These are phyloP conservation scores for Pycnonotus jocosus DNA, from an alignment of 2,113 vertebrate species.

Conservation along the genomic window DNA sequence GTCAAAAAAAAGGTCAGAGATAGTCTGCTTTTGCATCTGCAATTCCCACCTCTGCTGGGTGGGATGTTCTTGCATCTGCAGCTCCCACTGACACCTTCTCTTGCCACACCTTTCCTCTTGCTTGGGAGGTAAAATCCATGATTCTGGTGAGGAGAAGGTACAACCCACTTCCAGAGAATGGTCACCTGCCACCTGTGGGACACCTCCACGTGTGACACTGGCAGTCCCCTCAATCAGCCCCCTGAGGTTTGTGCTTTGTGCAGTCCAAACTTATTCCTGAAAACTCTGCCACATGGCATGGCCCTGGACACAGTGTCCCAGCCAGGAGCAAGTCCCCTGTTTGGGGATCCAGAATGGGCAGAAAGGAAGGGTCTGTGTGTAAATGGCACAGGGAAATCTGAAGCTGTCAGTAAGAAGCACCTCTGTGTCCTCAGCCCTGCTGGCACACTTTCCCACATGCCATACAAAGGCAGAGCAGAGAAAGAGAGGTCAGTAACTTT, in stretches of 20 bases:
- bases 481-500: neutral
- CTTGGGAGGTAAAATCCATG: neutral
- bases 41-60: neutral
- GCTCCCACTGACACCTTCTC: neutral
- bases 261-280: neutral
- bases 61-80: neutral
- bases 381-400: fast-evolving
- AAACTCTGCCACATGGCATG: fast-evolving
- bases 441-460: neutral
- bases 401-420: neutral
- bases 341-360: neutral
- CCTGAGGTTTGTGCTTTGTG: fast-evolving
- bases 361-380: neutral
- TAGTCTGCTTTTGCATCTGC: neutral
- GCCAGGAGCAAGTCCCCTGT: neutral
- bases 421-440: neutral
- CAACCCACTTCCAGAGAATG: neutral
- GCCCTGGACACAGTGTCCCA: neutral
- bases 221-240: neutral
- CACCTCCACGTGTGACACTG: neutral
- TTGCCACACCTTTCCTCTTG: neutral
- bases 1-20: neutral
- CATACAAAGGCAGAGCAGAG: neutral
- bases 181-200: neutral
- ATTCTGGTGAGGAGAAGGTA: neutral